These are phyloP conservation scores for Tragelaphus eurycerus DNA, from an alignment of 2,797 vertebrate species.

Conservation along the genomic window DNA sequence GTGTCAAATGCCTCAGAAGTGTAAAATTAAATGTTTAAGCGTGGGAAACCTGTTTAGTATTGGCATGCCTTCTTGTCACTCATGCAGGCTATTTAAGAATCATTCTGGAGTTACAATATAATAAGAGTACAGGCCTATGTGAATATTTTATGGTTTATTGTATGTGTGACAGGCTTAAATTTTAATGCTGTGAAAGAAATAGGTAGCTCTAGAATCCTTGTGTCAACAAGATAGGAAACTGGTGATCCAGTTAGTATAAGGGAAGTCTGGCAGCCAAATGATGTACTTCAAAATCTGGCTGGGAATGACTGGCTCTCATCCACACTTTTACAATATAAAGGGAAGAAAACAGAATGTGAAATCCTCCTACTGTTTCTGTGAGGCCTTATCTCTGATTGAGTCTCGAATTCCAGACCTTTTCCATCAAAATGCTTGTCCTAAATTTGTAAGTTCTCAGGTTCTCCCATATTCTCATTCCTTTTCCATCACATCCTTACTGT, in stretches of 20 bases:
- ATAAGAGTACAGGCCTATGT: slow-evolving; percentile 31
- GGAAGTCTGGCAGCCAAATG: slow-evolving; percentile 57
- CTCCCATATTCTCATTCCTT: background rate
- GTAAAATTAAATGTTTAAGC: slow-evolving; percentile 49
- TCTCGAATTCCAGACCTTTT: background rate
- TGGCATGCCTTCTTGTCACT: slow-evolving; percentile 12
- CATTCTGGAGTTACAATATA: slow-evolving; percentile 16
- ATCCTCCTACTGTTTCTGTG: background rate
- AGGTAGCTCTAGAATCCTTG: slow-evolving; percentile 4
- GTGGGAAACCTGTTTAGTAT: background rate
- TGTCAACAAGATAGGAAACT: slow-evolving; percentile 8
- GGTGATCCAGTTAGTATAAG: slow-evolving; percentile 59
- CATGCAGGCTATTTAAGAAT: background rate
- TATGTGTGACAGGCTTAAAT: slow-evolving; percentile 48
- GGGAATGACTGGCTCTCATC: slow-evolving; percentile 24
- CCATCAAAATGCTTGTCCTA: background rate
- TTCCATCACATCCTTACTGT: background rate
- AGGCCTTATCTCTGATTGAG: background rate
- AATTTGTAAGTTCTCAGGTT: background rate
- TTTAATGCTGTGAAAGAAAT: slow-evolving; percentile 65
- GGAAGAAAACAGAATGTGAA: background rate
- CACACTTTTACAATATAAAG: background rate
- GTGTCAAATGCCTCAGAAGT: background rate
- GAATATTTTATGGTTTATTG: slow-evolving; percentile 71
- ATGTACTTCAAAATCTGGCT: slow-evolving; percentile 57